Base-by-base conservation (phyloP, 2,888 invertebrate genomes). In the Drosophila subquinaria region DNA sequence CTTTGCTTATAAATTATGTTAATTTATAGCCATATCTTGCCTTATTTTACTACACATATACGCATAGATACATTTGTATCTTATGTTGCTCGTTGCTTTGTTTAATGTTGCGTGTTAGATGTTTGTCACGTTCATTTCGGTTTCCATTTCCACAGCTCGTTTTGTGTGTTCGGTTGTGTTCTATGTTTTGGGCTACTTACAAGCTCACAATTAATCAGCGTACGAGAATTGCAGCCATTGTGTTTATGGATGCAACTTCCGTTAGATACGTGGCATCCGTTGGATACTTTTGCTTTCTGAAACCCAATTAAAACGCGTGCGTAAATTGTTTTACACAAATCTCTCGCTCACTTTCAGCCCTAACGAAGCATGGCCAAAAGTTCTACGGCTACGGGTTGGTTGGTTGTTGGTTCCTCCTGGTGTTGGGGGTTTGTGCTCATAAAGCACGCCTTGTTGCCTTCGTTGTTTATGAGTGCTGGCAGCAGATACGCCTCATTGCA, bases 1-100 rank as follows among this genome's bases (percentile, higher is more conserved):
- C 83, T 83, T 74, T 79, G 79, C 84, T 78, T 84, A 83, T 84
- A 84, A 86, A 86, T 84, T 83, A 83, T 86, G 81, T 83, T 83
- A 83, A 86, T 84, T 84, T 84, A 84, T 84, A 47, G 71, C 71
- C 76, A 70, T 82, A 82, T 83, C 81, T 69, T 20, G 68, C 62
- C 42, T 40, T 62, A 59, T 42, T 47, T 45, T 45, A 33, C 48
- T 42, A 50, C 17, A 36, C 33, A 51, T 20, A 52, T 15, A n/a
- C 15, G 36, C 52, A 57, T 43, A 35, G 61, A 47, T 68, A 43
- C 69, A 40, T 60, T 56, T 51, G 65, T 63, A 50, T 71, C 55
- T 78, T 50, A 56, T 50, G 45, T 30, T 60, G 52, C 27, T 60
- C 50, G 60, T 68, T 74, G 75, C 62, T 36, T 65, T 81, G 79